Evolutionary conservation across 2,888 invertebrate genomes (phyloP), one percentile per base, ranked within the genome.

Genomic region (Agapostemon virescens): DNA sequence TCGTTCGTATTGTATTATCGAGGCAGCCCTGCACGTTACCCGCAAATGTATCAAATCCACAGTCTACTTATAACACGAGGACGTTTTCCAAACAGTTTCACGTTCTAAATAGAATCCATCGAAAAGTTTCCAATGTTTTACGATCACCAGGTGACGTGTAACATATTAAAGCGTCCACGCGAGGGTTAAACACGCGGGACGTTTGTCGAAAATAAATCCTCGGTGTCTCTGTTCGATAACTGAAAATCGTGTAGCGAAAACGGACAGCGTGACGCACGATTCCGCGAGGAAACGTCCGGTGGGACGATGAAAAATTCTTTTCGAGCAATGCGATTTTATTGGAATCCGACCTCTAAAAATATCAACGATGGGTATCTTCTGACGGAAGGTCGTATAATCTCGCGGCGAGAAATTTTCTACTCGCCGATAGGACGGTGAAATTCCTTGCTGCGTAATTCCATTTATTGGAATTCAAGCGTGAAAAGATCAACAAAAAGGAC

Each of bases 401-500:
- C 40, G 66, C 52, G n/a, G 23, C 49, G 17, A 23, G 74, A 82
- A 73, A 69, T 80, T 77, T 77, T 74, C 77, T 68, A 58, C 74
- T 74, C 71, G 52, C 17, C 64, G 73, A 42, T 52, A 66, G 11
- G 77, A 70, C 33, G 77, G 17, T 52, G 67, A 52, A 83, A 81
- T 83, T 78, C 82, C 74, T 69, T 52, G 52, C 64, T 45, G 38
- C 68, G 82, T 81, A 81, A 83, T 83, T 78, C 78, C 72, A 81
- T 83, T 83, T 83, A 77, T 83, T 77, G 78, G 71, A 83, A 81
- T 74, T 74, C 81, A 52, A 79, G 76, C 69, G 71, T 79, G 75
- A 83, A 83, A 74, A 83, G 83, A 85, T 85, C 83, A 79, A 83
- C 81, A 82, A 73, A 77, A 66, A 63, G 73, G 67, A 77, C 74